Conservation (phyloP, 2,113 vertebrate genomes). For the Hydrochoerus hydrochaeris region DNA sequence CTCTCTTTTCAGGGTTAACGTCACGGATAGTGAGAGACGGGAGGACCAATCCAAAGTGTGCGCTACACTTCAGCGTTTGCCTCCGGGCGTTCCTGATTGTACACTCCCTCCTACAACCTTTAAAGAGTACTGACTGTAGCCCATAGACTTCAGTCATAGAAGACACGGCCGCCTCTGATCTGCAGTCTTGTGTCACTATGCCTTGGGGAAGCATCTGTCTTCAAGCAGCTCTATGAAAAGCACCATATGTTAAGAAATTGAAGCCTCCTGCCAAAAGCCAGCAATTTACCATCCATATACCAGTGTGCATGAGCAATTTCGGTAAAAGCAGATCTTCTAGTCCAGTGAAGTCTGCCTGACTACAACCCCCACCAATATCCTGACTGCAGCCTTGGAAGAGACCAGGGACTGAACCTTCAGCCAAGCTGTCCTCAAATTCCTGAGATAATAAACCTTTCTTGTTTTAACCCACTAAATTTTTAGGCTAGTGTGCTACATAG, state of each 20-base stretch:
- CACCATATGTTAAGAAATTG: not conserved
- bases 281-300: not conserved
- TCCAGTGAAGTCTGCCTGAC: not conserved
- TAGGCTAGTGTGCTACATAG: not conserved
- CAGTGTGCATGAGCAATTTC: not conserved
- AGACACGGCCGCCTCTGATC: not conserved
- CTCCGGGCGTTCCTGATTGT: not conserved
- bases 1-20: not conserved
- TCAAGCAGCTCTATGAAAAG: not conserved
- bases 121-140: not conserved
- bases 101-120: not conserved
- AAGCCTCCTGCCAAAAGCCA: not conserved
- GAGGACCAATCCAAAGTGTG: not conserved
- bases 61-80: not conserved
- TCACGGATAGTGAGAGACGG: too few relatives aligned
- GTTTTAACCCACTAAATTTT: not conserved
- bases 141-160: not conserved
- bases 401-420: not conserved
- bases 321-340: not conserved
- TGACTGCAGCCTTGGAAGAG: not conserved
- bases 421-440: not conserved
- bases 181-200: not conserved
- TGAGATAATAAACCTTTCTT: not conserved
- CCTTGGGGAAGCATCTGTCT: not conserved
- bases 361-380: not conserved